Base-by-base conservation (phyloP, 2,113 vertebrate genomes). In the Xiphophorus couchianus region DNA sequence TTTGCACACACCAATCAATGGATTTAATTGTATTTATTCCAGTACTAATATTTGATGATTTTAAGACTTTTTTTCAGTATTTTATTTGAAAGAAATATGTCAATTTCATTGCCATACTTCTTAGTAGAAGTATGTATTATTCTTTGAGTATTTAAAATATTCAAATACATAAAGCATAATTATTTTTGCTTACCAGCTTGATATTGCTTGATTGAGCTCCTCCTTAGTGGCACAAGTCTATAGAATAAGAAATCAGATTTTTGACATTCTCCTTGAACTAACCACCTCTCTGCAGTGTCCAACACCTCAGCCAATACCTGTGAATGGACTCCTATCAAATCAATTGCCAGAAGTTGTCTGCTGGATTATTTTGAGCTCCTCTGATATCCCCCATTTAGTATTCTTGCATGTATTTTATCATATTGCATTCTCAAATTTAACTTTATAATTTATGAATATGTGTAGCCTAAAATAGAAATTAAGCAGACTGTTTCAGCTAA, bases 251-350 rank as follows among this genome's bases (percentile, higher is more conserved):
- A 85, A 69, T 84, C 82, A 82, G 81, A 86, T 80, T 84, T 93
- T 83, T 90, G 88, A 85, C 90, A 87, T 93, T 94, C 89, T 85
- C 69, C 92, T 93, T 94, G 89, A 93, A 88, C 86, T 94, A 92
- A 94, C 90, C 80, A 84, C 90, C 88, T 94, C 87, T 94, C 91
- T 88, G 62, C 93, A 93, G 93, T 93, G 83, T 89, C 83, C 81
- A 88, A 86, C 84, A 90, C 84, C 83, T 89, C 84, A 78, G 80
- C 85, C 82, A 88, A 83, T 78, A 84, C 81, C 88, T 11, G 81
- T 88, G 84, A 93, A 88, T 85, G 88, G 89, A 93, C 75, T 84
- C 83, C 82, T 80, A 61, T 90, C 80, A 82, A 69, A 54, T 90
- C 78, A 82, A 69, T 88, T 86, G 81, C 82, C 76, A 84, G 73